Evolutionary conservation across 1,140 invertebrate species (phyloP).

Genomic region (Ceratina japonica): DNA sequence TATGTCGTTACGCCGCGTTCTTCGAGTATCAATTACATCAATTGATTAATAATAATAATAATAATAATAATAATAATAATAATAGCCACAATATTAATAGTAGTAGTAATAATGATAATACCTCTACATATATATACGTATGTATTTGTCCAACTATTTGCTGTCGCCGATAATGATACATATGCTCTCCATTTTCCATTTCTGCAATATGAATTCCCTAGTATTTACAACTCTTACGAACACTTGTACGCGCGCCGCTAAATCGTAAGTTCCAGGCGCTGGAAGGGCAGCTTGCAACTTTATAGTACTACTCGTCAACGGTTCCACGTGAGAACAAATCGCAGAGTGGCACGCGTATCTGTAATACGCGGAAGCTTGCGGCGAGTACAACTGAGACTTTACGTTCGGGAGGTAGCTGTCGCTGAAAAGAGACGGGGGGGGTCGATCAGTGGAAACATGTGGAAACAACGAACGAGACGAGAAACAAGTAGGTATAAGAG

Average conservation of each 20-base stretch:
- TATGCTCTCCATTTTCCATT: conserved; percentile 75
- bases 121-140: not conserved
- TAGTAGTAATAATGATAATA: conserved; percentile 19
- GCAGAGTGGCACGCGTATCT: conserved; percentile 76
- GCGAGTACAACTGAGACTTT: conserved; percentile 75
- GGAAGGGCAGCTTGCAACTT: conserved; percentile 72
- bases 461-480: not conserved
- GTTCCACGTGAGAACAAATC: conserved; percentile 70
- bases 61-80: conserved; percentile 12
- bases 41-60: conserved; percentile 12
- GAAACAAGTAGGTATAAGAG: not conserved
- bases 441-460: conserved; percentile 15
- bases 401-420: conserved; percentile 70
- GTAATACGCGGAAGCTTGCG: conserved; percentile 76
- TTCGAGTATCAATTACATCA: conserved; percentile 1
- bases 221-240: conserved; percentile 71
- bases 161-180: conserved; percentile 71
- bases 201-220: conserved; percentile 73
- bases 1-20: conserved; percentile 25
- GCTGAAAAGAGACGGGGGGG: conserved; percentile 69
- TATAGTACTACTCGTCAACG: conserved; percentile 64
- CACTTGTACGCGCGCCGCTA: conserved; percentile 75
- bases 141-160: conserved; percentile 41
- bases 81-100: not conserved
- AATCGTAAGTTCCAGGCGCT: conserved; percentile 75